Evolutionary conservation across 2,113 vertebrate genomes (phyloP).

Genomic region (Rhinichthys klamathensis): DNA sequence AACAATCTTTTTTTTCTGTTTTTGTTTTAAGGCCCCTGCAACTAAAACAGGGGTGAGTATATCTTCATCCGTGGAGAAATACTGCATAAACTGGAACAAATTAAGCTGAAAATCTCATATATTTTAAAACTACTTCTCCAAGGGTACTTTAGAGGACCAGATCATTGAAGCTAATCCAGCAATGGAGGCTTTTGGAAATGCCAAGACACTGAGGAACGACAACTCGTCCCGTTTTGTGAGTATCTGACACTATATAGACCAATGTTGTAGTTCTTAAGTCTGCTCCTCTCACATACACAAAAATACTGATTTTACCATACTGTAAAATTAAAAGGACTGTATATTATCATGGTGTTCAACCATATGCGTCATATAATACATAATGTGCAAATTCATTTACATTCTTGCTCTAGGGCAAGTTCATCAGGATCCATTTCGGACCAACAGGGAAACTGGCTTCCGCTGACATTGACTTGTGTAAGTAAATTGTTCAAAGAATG

Average conservation of each 20-base stretch:
- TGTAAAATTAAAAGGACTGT: neutral
- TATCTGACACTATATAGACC: slow-evolving; percentile 39
- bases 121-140: neutral
- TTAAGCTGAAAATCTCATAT: neutral
- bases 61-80: neutral
- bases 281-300: neutral
- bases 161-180: slow-evolving; percentile 96
- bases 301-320: neutral
- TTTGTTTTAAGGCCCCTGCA: slow-evolving; percentile 78
- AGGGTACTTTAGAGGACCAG: slow-evolving; percentile 96
- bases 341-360: neutral
- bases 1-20: slow-evolving; percentile 53
- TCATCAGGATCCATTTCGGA: slow-evolving; percentile 95
- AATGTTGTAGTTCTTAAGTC: neutral
- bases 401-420: slow-evolving; percentile 83
- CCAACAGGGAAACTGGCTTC: slow-evolving; percentile 91
- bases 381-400: neutral
- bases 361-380: neutral
- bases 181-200: slow-evolving; percentile 95
- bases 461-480: slow-evolving; percentile 91
- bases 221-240: slow-evolving; percentile 96
- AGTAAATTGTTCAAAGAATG: slow-evolving; percentile 65
- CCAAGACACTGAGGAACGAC: slow-evolving; percentile 93
- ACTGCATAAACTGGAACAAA: neutral
- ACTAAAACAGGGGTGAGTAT: slow-evolving; percentile 90